Evolutionary conservation across 1,140 invertebrate species (phyloP), one percentile per base, ranked within the genome.

Genomic region (Mamestra configurata): DNA sequence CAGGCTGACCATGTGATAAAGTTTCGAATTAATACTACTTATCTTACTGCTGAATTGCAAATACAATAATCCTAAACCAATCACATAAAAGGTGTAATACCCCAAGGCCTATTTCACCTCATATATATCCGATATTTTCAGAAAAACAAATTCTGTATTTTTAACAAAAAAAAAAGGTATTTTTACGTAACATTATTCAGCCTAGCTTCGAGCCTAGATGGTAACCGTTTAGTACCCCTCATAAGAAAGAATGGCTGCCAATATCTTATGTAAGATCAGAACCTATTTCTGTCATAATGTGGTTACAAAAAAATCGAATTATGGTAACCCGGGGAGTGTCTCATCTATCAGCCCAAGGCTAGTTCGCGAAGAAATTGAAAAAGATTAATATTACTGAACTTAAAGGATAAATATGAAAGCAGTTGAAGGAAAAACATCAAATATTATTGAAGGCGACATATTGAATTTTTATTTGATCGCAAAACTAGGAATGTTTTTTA

Each of bases 191-290:
- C 8, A 11, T 24, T 22, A 24, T 55, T n/a, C 53, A 4, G 11
- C 22, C 20, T 24, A 55, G 53, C 24, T 55, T 55, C 53, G 24
- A 13, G 53, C 11, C 22, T 4, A 22, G 53, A 55, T 55, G 24
- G 20, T 55, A 55, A 55, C 53, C 22, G 53, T 55, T 55, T 55
- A 55, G 53, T 55, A 11, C 53, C 53, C 7, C 53, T 55, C 53
- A 24, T 55, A 55, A 55, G 22, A 24, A 24, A 13, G 24, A 55
- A 55, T 55, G 53, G 53, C 20, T 24, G 53, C 53, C 53, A 55
- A 55, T 55, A 24, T 55, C 53, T 55, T 55, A 55, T 13, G 53
- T 24, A 55, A 55, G 20, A 24, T 55, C 53, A 55, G 24, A 55
- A 22, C 20, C 24, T 24, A 55, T 55, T 55, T 55, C 10, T 55